phyloP scores from a whole-genome alignment of 2,113 vertebrate species.

The Chloroceryle aenea region DNA sequence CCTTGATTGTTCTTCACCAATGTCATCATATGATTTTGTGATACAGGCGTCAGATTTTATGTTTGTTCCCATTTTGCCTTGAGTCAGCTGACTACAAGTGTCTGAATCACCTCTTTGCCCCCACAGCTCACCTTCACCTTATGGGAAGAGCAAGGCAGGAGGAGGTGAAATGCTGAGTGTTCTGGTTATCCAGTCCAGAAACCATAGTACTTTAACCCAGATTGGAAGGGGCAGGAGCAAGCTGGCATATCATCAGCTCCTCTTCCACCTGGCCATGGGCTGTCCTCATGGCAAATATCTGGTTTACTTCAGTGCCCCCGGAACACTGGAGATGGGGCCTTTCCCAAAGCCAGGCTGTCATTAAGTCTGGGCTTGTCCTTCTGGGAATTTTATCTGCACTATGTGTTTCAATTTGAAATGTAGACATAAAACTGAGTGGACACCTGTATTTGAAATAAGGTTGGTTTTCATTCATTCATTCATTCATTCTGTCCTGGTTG shows the following conservation, averaged over 20 bases:
- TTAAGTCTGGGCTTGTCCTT: neutral
- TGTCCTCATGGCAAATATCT: neutral
- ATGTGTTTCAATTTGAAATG: fast-evolving
- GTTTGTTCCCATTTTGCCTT: neutral
- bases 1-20: neutral
- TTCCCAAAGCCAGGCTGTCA: neutral
- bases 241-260: neutral
- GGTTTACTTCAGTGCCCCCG: neutral
- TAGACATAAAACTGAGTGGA: neutral
- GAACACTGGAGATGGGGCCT: neutral
- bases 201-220: neutral
- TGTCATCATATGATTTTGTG: neutral
- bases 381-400: neutral
- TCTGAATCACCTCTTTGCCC: neutral
- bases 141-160: neutral
- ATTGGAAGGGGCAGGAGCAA: fast-evolving
- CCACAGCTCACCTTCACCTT: neutral
- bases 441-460: neutral
- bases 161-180: neutral
- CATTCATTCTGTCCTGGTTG: neutral
- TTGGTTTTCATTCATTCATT: neutral
- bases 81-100: neutral
- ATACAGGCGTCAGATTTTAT: neutral
- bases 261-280: neutral
- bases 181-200: neutral